Evolutionary conservation across 2,888 invertebrate species (phyloP).

Genomic region (Escarpia spicata): DNA sequence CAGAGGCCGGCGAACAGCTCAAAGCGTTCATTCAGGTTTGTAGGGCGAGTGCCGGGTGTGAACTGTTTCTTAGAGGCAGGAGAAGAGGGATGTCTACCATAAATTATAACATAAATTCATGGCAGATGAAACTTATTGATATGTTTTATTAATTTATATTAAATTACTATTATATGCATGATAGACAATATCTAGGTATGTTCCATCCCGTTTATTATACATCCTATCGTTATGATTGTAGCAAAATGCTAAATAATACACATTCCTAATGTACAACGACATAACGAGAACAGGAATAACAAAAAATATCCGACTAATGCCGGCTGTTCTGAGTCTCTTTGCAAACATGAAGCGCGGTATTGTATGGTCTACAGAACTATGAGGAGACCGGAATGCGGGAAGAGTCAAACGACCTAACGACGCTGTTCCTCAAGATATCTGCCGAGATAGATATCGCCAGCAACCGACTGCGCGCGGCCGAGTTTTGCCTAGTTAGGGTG

Average conservation of each 20-base stretch:
- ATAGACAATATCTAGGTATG: too few relatives aligned
- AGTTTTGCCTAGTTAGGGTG: neutral
- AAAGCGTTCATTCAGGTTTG: neutral
- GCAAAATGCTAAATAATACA: neutral
- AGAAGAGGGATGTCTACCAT: too few relatives aligned
- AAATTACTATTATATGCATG: too few relatives aligned
- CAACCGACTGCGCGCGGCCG: neutral
- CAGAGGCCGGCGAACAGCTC: neutral
- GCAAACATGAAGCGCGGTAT: neutral
- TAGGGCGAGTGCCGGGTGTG: neutral
- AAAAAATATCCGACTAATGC: neutral
- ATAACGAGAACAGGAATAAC: neutral
- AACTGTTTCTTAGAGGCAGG: too few relatives aligned
- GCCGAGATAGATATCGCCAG: neutral
- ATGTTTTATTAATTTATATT: too few relatives aligned
- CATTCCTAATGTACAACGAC: neutral
- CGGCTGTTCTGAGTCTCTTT: neutral
- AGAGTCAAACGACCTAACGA: neutral
- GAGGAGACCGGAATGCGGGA: neutral
- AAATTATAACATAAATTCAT: too few relatives aligned
- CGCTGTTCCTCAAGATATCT: neutral
- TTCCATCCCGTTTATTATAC: too few relatives aligned
- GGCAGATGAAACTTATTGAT: too few relatives aligned
- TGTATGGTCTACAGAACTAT: neutral
- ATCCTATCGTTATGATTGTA: too few relatives aligned